Evolutionary conservation across 2,113 vertebrate species (phyloP).

Genomic region (Nematolebias whitei): DNA sequence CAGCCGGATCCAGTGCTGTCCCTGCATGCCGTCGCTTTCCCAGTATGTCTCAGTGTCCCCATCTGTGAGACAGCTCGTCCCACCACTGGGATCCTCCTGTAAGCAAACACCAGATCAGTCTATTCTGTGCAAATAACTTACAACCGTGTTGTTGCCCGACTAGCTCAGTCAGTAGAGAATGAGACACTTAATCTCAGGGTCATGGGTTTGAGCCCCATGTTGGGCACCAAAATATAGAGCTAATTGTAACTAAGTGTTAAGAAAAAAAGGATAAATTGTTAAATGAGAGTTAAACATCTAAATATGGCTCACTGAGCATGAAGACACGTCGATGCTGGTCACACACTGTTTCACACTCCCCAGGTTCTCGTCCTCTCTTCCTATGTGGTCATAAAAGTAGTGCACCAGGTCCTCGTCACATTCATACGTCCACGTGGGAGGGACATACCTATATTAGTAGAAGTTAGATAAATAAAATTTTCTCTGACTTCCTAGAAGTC

Average conservation of each 20-base stretch:
- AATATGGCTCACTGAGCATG: conserved; percentile 84
- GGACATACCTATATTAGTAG: conserved; percentile 81
- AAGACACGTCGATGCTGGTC: conserved; percentile 95
- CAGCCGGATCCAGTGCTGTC: conserved; percentile 97
- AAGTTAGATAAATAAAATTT: too few species aligned
- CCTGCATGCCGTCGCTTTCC: conserved; percentile 98
- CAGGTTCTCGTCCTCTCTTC: conserved; percentile 95
- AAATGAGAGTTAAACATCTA: rapidly evolving
- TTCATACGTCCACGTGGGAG: conserved; percentile 94
- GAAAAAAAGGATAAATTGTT: too few species aligned
- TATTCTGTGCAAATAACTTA: neutral
- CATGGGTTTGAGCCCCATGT: too few species aligned
- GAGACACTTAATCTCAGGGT: too few species aligned
- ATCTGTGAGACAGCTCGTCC: conserved; percentile 89
- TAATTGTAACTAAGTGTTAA: too few species aligned
- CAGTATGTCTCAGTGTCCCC: conserved; percentile 93
- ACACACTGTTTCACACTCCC: conserved; percentile 96
- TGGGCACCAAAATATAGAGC: too few species aligned
- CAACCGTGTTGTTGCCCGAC: neutral
- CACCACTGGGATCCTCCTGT: conserved; percentile 90
- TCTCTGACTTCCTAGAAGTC: neutral
- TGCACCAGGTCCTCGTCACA: conserved; percentile 97
- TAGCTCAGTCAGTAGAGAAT: too few species aligned
- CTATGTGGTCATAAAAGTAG: conserved; percentile 93
- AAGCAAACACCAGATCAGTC: conserved; percentile 14